Evolutionary conservation across 2,113 vertebrate genomes (phyloP).

Genomic region (Rallus limicola): DNA sequence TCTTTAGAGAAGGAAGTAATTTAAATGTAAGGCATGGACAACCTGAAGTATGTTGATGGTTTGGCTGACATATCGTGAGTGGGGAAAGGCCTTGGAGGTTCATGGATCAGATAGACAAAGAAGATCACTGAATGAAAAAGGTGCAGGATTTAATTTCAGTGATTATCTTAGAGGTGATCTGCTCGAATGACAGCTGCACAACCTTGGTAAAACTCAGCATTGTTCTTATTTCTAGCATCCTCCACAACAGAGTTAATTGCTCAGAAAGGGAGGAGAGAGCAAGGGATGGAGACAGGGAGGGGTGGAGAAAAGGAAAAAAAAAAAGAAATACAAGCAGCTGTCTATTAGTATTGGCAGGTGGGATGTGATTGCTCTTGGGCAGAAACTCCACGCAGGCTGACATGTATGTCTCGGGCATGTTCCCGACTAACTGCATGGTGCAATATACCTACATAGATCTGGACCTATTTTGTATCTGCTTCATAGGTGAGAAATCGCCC

Average conservation of each 20-base stretch:
- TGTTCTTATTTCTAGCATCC: neutral
- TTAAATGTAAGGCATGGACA: neutral
- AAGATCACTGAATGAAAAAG: neutral
- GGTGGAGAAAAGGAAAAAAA: neutral
- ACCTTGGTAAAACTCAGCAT: neutral
- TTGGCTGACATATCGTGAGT: neutral
- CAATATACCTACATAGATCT: neutral
- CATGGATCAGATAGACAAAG: neutral
- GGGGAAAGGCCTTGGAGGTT: neutral
- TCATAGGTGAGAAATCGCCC: neutral
- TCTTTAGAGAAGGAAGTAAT: neutral
- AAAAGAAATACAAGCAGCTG: neutral
- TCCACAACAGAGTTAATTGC: neutral
- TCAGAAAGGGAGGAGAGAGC: neutral
- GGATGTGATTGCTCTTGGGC: neutral
- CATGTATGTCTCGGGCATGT: neutral
- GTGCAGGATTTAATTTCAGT: neutral
- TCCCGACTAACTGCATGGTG: neutral
- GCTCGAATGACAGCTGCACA: neutral
- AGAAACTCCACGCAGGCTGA: neutral
- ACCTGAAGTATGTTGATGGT: neutral
- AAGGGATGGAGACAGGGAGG: neutral
- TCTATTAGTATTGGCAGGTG: neutral
- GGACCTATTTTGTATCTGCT: neutral
- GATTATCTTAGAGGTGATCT: neutral